Conservation (phyloP, 2,888 invertebrate species). For the Leptopilina syphax region DNA sequence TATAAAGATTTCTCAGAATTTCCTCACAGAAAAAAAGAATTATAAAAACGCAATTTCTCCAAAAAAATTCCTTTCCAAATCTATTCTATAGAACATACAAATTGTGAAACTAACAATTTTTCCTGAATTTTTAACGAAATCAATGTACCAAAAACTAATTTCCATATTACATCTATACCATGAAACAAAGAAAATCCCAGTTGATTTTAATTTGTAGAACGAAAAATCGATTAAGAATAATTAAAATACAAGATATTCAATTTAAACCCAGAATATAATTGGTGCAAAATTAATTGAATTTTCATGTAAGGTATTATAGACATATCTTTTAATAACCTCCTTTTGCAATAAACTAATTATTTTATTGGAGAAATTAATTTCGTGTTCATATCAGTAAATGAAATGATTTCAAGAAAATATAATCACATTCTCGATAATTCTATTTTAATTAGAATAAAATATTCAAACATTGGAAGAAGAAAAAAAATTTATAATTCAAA, state of each 20-base stretch:
- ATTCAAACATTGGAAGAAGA: too few species aligned
- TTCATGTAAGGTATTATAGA: too few species aligned
- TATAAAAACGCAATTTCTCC: not conserved
- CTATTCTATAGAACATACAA: not conserved
- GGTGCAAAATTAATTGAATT: too few species aligned
- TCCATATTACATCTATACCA: too few species aligned
- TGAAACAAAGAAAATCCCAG: too few species aligned
- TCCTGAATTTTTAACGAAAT: not conserved
- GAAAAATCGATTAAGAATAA: not conserved
- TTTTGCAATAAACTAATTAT: too few species aligned
- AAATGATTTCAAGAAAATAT: not conserved
- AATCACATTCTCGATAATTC: not conserved
- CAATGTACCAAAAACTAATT: not conserved
- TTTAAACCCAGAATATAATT: too few species aligned
- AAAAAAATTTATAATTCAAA: too few species aligned
- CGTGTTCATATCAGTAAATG: too few species aligned
- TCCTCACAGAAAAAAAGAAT: not conserved
- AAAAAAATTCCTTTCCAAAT: not conserved
- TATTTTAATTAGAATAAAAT: not conserved
- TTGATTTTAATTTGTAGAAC: not conserved
- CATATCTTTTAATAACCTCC: too few species aligned
- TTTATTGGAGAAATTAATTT: too few species aligned
- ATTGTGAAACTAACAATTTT: not conserved
- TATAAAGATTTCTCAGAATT: conserved; percentile 8
- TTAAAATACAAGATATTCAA: not conserved